Conservation (phyloP, 2,113 vertebrate genomes). For the Hydrolagus affinis region DNA sequence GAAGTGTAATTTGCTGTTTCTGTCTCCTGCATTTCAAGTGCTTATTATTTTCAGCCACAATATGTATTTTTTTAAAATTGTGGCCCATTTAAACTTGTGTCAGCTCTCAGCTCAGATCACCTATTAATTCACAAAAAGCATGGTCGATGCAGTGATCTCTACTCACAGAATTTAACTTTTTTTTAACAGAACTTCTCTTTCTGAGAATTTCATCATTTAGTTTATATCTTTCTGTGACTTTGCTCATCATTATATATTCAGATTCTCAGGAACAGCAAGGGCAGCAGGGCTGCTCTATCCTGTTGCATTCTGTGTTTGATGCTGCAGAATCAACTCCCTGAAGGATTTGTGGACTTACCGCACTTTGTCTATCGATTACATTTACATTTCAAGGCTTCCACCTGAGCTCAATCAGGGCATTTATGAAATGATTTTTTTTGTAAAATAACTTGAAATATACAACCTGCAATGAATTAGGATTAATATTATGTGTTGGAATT, state of each 20-base stretch:
- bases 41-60: neutral
- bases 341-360: conserved; percentile 24
- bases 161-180: conserved; percentile 5
- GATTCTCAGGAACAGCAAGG: neutral
- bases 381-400: conserved; percentile 32
- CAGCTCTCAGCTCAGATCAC: neutral
- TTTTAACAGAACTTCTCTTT: no score
- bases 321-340: neutral
- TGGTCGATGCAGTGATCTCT: neutral
- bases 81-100: neutral
- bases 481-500: neutral
- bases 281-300: neutral
- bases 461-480: neutral
- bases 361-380: conserved; percentile 24
- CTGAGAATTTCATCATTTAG: conserved; percentile 7
- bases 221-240: neutral
- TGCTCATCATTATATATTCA: neutral
- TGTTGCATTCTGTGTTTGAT: neutral
- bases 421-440: conserved; percentile 16
- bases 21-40: neutral
- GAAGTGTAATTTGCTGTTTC: neutral
- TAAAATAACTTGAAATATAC: conserved; percentile 8
- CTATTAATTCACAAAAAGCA: neutral
- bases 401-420: neutral
- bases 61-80: neutral